phyloP scores from a whole-genome alignment of 2,113 vertebrate species.

The Entomyzon cyanotis region DNA sequence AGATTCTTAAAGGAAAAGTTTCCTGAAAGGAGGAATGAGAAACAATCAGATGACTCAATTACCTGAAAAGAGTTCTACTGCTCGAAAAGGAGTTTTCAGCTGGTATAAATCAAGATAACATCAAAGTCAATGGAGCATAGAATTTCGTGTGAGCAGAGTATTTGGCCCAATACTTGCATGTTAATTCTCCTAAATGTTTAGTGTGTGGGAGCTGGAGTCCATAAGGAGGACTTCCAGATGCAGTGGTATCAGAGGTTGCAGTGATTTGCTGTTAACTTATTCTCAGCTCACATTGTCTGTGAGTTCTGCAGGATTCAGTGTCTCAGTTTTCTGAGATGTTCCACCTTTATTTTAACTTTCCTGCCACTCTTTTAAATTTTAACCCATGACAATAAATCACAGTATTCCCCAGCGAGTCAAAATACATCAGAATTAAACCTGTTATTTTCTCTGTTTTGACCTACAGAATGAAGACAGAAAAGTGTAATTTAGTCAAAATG shows the following conservation, averaged over 20 bases:
- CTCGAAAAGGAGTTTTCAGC: background rate
- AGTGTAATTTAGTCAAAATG: background rate
- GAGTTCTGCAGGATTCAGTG: background rate
- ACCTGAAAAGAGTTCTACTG: background rate
- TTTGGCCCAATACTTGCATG: background rate
- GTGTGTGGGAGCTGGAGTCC: background rate
- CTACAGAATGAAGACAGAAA: background rate
- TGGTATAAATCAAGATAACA: background rate
- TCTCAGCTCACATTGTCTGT: background rate
- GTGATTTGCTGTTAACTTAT: background rate
- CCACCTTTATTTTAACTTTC: background rate
- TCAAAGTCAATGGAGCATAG: background rate
- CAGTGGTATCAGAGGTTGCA: background rate
- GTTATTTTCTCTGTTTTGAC: background rate
- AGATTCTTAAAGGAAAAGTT: background rate
- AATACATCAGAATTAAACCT: background rate
- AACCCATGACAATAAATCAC: background rate
- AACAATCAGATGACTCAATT: background rate
- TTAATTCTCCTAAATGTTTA: background rate
- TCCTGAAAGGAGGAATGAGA: background rate
- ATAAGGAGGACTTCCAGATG: background rate
- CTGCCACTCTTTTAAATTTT: background rate
- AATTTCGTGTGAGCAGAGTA: background rate
- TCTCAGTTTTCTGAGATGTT: background rate
- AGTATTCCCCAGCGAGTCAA: fast-evolving